Evolutionary conservation across 2,113 vertebrate genomes (phyloP).

Genomic region (Rhinichthys klamathensis): DNA sequence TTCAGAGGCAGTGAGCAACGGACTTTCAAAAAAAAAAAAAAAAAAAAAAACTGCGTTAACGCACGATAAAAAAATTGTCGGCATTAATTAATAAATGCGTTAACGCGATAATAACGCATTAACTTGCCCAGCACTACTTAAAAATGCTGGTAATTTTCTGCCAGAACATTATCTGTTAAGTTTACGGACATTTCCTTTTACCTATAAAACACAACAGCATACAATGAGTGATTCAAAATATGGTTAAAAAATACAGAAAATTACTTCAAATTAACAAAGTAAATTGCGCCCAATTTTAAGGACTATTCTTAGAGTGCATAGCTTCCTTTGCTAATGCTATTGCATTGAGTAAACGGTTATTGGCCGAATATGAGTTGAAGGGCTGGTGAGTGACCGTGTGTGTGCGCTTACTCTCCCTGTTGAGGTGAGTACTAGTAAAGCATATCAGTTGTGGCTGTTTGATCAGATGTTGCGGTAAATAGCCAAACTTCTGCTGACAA

Average conservation of each 20-base stretch:
- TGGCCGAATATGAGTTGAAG: neutral
- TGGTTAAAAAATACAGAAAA: neutral
- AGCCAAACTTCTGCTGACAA: conserved; percentile 53
- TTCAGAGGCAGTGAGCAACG: too few relatives aligned
- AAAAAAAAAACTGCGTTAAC: too few relatives aligned
- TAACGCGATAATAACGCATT: too few relatives aligned
- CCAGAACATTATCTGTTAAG: too few relatives aligned
- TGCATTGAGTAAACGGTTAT: neutral
- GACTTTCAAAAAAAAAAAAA: too few relatives aligned
- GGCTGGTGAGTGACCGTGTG: neutral
- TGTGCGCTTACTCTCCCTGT: neutral
- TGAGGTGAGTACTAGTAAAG: conserved; percentile 22
- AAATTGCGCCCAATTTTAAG: neutral
- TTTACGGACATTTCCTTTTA: too few relatives aligned
- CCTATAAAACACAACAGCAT: too few relatives aligned
- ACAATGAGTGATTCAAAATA: neutral
- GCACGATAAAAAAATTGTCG: too few relatives aligned
- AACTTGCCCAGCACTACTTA: too few relatives aligned
- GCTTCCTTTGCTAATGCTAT: neutral
- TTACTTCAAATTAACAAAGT: neutral
- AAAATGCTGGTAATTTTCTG: too few relatives aligned
- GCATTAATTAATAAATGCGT: too few relatives aligned
- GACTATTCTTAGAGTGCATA: neutral
- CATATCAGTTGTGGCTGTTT: conserved; percentile 59
- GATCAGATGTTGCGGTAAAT: conserved; percentile 66